Percentiles rank a stretch among this genome's conserved stretches.
These are phyloP conservation scores for Saiga tatarica DNA, from an alignment of 2,113 vertebrate species.

Conservation along the genomic window DNA sequence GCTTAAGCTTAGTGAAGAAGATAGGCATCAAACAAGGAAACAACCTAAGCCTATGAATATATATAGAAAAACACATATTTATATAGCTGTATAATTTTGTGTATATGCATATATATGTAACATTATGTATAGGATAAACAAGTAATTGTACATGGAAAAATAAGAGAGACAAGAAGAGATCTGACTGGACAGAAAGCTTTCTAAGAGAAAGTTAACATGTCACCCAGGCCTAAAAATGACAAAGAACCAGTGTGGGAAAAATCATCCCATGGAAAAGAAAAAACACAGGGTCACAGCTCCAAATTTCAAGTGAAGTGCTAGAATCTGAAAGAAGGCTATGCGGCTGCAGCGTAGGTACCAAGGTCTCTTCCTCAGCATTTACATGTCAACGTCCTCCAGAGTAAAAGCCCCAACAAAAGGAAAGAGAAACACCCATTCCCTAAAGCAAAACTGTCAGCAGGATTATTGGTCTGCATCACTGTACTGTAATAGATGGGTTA, in stretches of 20 bases:
- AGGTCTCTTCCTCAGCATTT: neutral
- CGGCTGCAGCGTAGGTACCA: neutral
- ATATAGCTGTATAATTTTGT: neutral
- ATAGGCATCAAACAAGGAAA: neutral
- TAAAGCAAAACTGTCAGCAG: too few relatives aligned
- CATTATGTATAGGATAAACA: neutral
- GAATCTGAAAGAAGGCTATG: neutral
- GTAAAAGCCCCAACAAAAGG: neutral
- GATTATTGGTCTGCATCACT: neutral
- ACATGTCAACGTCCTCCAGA: neutral
- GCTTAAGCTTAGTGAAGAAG: neutral
- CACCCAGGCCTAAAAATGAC: neutral
- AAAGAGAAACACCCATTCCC: neutral
- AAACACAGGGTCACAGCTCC: neutral
- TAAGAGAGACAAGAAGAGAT: neutral
- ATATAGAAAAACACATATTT: neutral
- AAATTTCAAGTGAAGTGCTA: neutral
- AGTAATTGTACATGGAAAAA: neutral
- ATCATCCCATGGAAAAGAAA: neutral
- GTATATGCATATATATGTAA: neutral
- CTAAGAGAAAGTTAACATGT: neutral
- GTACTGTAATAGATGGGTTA: neutral
- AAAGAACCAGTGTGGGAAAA: neutral
- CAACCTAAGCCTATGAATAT: neutral
- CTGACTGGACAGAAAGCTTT: neutral